Base-by-base conservation (phyloP, 2,888 invertebrate genomes). In the Elmis aenea region DNA sequence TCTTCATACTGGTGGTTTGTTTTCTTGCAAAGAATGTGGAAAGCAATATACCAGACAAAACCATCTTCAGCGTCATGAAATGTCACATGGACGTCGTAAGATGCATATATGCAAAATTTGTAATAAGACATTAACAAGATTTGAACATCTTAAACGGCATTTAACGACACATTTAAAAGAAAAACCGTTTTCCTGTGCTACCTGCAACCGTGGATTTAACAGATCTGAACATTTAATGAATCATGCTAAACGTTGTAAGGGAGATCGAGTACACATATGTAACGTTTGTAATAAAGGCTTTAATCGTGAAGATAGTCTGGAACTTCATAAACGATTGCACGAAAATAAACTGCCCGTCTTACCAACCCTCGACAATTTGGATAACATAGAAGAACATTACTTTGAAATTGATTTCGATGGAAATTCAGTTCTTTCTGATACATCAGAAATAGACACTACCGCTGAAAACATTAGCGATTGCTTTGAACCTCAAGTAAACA, bases 281-380 rank as follows among this genome's bases (percentile, higher is more conserved):
- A 66, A 70, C 46, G 61, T 71, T 28, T 71, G 71, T 46, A 66
- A 67, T 42, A 69, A 69, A 50, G 64, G 66, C 2, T 70, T 69
- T 42, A 62, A 61, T 31, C 54, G 68, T 3, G 63, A 60, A 28
- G 68, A 69, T 45, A 66, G 66, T 44, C 51, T 69, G 3, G 63
- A 64, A 34, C 57, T 60, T 8, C 69, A 69, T 48, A 62, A 59
- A 45, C 54, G 55, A 38, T 44, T 63, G 27, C 69, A 69, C 45
- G 62, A 64, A 20, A 61, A 61, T 37, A 56, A 57, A 22, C 47
- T 51, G 24, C 62, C 63, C 14, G 51, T 57, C 21, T 45, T 67
- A 30, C 66, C 64, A 3, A 66, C 66, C 11, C 50, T 68, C 34
- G 68, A 68, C 30, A 67, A 64, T 49, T 47, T 68, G 33, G 64